Evolutionary conservation across 2,888 invertebrate genomes (phyloP).

Genomic region (Eubasilissa splendida): DNA sequence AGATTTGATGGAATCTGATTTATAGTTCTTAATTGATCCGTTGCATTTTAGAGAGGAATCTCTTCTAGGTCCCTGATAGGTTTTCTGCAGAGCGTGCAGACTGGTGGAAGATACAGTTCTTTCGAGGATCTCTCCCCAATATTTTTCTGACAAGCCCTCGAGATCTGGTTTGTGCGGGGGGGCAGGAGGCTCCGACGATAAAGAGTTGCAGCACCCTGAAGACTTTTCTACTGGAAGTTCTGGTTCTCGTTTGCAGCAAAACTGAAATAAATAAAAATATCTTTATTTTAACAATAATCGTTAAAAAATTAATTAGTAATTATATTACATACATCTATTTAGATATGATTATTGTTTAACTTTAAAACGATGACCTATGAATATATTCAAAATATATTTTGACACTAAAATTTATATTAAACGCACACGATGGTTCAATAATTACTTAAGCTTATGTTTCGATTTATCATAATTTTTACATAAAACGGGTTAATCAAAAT

Average conservation of each 20-base stretch:
- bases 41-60: slow-evolving; percentile 66
- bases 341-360: too few species aligned
- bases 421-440: too few species aligned
- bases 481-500: too few species aligned
- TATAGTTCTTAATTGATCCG: slow-evolving; percentile 70
- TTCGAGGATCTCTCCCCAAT: slow-evolving; percentile 85
- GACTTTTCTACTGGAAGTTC: slow-evolving; percentile 69
- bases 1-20: slow-evolving; percentile 63
- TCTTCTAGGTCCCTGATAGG: slow-evolving; percentile 65
- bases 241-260: slow-evolving; percentile 69
- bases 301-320: too few species aligned
- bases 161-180: slow-evolving; percentile 72
- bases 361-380: too few species aligned
- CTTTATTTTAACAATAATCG: neutral
- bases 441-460: too few species aligned
- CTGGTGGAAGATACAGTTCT: slow-evolving; percentile 84
- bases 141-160: slow-evolving; percentile 80
- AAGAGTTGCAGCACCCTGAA: slow-evolving; percentile 70
- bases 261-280: slow-evolving; percentile 60
- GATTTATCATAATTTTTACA: too few species aligned
- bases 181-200: slow-evolving; percentile 69
- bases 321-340: too few species aligned
- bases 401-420: too few species aligned
- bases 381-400: too few species aligned
- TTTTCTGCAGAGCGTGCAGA: slow-evolving; percentile 78